Evolutionary conservation across 2,113 vertebrate species (phyloP).

Genomic region (Dryoscopus gambensis): DNA sequence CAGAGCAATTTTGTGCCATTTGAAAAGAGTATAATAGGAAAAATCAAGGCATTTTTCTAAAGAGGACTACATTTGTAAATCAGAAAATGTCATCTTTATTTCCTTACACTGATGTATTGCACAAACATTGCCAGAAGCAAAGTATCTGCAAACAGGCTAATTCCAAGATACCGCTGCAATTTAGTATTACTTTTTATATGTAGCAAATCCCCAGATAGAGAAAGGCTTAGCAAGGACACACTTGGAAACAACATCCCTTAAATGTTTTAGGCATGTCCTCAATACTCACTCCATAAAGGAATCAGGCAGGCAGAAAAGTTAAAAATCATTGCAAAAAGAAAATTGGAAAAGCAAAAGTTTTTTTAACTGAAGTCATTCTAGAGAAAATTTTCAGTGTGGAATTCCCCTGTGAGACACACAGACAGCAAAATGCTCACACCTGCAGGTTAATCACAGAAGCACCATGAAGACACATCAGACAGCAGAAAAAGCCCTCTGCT

Average conservation of each 20-base stretch:
- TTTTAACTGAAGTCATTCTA: neutral
- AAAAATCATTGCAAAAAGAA: neutral
- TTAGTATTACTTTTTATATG: neutral
- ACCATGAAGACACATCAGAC: neutral
- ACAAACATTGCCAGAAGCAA: neutral
- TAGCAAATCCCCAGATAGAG: neutral
- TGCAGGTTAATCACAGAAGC: neutral
- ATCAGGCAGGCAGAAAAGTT: neutral
- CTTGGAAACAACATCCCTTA: neutral
- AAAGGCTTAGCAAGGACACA: neutral
- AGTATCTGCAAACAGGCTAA: neutral
- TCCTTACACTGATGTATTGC: neutral
- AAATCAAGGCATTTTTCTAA: neutral
- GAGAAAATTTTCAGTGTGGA: neutral
- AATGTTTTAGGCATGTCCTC: neutral
- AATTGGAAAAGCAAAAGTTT: accelerated
- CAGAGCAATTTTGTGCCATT: neutral
- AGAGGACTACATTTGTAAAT: neutral
- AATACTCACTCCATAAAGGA: neutral
- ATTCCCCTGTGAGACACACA: neutral
- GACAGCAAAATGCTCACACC: neutral
- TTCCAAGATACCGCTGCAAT: neutral
- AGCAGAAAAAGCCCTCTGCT: neutral
- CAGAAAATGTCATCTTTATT: neutral
- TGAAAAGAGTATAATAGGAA: neutral